Evolutionary conservation across 2,797 vertebrate species (phyloP).

Genomic region (Dryobates pubescens): DNA sequence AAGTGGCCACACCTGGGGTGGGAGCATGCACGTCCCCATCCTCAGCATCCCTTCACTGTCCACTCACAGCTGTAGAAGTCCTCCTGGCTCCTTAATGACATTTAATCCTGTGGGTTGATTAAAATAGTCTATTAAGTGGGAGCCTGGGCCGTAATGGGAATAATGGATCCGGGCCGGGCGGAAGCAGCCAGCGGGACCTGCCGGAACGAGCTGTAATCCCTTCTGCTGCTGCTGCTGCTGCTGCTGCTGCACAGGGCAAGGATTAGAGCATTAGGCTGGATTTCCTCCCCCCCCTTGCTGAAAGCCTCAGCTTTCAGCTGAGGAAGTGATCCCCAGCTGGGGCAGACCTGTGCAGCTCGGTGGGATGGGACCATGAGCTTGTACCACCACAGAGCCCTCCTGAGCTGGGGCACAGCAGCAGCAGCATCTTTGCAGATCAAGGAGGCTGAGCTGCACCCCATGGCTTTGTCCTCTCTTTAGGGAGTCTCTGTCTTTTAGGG

Average conservation of each 20-base stretch:
- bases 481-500: not conserved
- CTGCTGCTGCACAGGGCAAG: not conserved
- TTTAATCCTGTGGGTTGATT: conserved; percentile 7
- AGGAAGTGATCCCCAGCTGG: not conserved
- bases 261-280: not conserved
- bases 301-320: not conserved
- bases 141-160: not conserved
- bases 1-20: too few species aligned
- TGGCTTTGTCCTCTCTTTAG: not conserved
- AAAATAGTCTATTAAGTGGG: not conserved
- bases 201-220: not conserved
- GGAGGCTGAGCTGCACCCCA: not conserved
- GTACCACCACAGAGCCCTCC: not conserved
- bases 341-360: not conserved
- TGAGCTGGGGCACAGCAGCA: not conserved
- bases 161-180: fast-evolving
- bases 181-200: not conserved
- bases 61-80: not conserved
- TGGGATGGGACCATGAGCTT: not conserved
- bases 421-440: not conserved
- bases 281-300: not conserved
- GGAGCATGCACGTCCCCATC: fast-evolving
- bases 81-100: not conserved
- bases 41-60: not conserved
- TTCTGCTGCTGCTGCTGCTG: not conserved